Conservation (phyloP, 2,797 vertebrate species). For the Pseudochirops cupreus region DNA sequence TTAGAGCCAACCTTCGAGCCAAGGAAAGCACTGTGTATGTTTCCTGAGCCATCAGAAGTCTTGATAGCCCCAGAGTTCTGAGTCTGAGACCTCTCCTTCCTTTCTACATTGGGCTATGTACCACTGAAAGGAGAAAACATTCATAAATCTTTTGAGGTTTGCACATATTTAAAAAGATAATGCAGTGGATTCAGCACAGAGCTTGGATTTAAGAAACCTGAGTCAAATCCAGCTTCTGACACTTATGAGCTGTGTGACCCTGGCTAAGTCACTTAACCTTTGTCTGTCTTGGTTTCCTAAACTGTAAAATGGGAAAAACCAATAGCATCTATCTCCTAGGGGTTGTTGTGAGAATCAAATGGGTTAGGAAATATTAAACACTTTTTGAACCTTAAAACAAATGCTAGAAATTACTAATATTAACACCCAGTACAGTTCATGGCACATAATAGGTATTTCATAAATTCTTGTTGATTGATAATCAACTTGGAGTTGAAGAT, state of each 20-base stretch:
- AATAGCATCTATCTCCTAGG: not conserved
- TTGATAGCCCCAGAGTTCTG: not conserved
- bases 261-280: not conserved
- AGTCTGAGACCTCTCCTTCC: not conserved
- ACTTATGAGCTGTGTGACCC: not conserved
- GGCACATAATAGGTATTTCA: not conserved
- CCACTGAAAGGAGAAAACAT: not conserved
- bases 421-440: not conserved
- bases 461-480: not conserved
- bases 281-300: not conserved
- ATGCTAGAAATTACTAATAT: not conserved
- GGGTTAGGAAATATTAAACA: not conserved
- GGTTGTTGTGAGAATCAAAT: not conserved
- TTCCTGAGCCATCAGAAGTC: not conserved
- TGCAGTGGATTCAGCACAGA: not conserved
- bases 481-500: not conserved
- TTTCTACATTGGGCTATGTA: not conserved
- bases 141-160: not conserved
- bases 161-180: not conserved
- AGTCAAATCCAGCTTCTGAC: not conserved
- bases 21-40: not conserved
- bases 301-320: not conserved
- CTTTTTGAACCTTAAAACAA: not conserved
- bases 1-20: not conserved
- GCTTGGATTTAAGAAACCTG: not conserved